phyloP scores from a whole-genome alignment of 2,113 vertebrate species.

The Antigone vipio region DNA sequence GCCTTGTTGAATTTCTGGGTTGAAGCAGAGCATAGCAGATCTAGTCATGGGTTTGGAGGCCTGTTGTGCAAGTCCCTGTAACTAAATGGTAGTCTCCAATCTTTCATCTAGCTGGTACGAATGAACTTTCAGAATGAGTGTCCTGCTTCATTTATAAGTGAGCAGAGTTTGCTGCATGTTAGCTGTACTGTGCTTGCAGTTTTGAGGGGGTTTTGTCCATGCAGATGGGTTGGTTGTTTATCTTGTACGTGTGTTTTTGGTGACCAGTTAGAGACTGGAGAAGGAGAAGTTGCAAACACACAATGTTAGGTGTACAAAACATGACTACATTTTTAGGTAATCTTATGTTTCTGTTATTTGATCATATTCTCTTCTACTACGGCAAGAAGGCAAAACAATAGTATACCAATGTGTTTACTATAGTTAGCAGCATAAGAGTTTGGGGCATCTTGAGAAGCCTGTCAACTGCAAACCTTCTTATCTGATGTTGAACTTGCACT shows the following conservation, averaged over 20 bases:
- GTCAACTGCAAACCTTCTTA: neutral
- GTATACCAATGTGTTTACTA: neutral
- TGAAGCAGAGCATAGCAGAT: neutral
- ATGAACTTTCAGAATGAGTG: neutral
- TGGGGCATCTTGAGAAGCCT: neutral
- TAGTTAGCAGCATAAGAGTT: neutral
- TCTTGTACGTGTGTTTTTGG: neutral
- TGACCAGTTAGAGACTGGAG: neutral
- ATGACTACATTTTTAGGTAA: neutral
- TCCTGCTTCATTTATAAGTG: neutral
- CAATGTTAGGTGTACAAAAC: fast-evolving
- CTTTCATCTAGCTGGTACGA: neutral
- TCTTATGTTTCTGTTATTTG: neutral
- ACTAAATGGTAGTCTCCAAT: neutral
- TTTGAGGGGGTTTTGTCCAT: neutral
- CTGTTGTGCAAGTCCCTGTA: neutral
- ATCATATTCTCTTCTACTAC: neutral
- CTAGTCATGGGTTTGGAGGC: neutral
- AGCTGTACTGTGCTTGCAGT: neutral
- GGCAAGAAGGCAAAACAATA: neutral
- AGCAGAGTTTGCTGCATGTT: neutral
- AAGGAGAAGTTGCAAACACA: neutral
- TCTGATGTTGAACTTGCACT: neutral
- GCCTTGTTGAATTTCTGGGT: neutral
- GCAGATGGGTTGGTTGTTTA: neutral